Conservation (phyloP, 2,888 invertebrate genomes). For the Cephus pulcher region DNA sequence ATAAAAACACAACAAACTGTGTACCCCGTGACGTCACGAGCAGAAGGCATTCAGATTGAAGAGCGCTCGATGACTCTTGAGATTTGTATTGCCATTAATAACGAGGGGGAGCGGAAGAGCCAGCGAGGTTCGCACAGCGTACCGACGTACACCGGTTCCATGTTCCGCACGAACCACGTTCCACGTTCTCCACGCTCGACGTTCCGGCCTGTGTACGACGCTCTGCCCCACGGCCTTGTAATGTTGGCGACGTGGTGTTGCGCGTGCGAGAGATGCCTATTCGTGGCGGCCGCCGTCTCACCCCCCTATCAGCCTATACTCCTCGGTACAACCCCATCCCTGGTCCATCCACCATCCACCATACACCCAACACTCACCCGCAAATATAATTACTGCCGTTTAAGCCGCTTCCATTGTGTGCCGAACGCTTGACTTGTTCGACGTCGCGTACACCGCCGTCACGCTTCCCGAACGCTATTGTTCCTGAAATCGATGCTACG, state of each 20-base stretch:
- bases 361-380: conserved; percentile 53
- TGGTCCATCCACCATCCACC: conserved; percentile 12
- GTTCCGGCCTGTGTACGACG: background rate
- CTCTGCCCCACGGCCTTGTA: conserved; percentile 5
- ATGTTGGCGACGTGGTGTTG: background rate
- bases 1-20: conserved; percentile 60
- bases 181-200: conserved; percentile 3
- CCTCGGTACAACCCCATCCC: conserved; percentile 12
- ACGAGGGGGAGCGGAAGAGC: conserved; percentile 49
- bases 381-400: conserved; percentile 66
- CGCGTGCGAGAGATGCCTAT: conserved; percentile 2
- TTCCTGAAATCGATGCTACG: conserved; percentile 61
- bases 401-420: conserved; percentile 63
- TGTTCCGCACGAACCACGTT: background rate
- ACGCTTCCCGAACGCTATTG: conserved; percentile 37
- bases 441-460: conserved; percentile 34
- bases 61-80: conserved; percentile 66
- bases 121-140: conserved; percentile 7
- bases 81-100: conserved; percentile 67
- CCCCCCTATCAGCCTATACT: background rate
- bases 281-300: conserved; percentile 3
- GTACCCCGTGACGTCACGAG: conserved; percentile 61
- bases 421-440: conserved; percentile 62
- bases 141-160: conserved; percentile 8
- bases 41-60: conserved; percentile 67